phyloP scores from a whole-genome alignment of 2,888 invertebrate species.

The Hemithea aestivaria region DNA sequence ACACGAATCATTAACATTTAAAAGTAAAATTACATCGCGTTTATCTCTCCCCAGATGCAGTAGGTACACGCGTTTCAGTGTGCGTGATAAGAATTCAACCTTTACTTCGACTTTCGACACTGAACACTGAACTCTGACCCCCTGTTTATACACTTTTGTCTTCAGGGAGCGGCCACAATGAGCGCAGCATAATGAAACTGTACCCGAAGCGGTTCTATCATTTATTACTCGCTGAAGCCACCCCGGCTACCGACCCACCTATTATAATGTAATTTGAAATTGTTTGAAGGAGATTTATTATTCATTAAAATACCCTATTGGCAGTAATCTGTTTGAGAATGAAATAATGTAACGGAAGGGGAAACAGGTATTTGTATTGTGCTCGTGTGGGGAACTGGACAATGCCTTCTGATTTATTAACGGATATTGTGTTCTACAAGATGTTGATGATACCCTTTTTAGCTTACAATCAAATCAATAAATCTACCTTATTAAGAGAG shows the following conservation, averaged over 20 bases:
- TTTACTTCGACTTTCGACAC: background rate
- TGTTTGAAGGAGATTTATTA: constrained; percentile 30
- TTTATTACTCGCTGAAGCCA: constrained; percentile 39
- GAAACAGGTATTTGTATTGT: constrained; percentile 18
- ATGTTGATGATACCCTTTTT: no score
- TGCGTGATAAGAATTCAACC: background rate
- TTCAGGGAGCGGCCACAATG: constrained; percentile 49
- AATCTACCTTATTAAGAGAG: no score
- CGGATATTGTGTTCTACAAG: no score
- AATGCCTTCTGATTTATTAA: no score
- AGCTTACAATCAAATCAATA: no score
- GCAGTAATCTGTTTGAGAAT: constrained; percentile 26
- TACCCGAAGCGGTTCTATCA: constrained; percentile 46
- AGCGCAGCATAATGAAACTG: constrained; percentile 55
- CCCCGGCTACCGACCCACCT: constrained; percentile 27
- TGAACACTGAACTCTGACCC: constrained; percentile 1
- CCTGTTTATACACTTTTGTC: constrained; percentile 2
- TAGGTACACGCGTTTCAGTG: background rate
- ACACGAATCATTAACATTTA: no score
- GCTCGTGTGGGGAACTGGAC: background rate
- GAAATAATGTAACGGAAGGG: constrained; percentile 19
- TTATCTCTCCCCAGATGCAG: background rate
- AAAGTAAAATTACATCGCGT: no score
- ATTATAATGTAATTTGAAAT: constrained; percentile 31
- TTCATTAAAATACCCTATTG: constrained; percentile 27